Conservation (phyloP, 1,140 invertebrate genomes). For the Stegodyphus dumicola region DNA sequence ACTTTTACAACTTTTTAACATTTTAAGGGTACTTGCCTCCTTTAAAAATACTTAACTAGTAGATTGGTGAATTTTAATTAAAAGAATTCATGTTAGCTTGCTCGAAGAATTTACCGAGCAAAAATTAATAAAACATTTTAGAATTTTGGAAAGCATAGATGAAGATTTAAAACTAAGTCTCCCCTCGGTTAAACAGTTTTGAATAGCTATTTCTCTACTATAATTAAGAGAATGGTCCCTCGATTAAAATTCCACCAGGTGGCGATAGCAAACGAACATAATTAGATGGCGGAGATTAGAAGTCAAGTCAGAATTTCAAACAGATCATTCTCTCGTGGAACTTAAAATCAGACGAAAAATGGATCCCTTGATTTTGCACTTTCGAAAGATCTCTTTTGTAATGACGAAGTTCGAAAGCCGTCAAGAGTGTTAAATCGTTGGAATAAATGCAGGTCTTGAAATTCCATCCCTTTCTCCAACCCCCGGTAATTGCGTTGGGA, state of each 20-base stretch:
- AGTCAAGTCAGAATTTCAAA: constrained; percentile 35
- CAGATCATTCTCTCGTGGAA: not conserved
- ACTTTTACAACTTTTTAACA: no score
- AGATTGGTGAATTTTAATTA: no score
- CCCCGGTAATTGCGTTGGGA: constrained; percentile 12
- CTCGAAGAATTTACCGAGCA: no score
- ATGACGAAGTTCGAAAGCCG: not conserved
- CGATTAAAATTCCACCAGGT: constrained; percentile 21
- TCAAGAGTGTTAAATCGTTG: constrained; percentile 16
- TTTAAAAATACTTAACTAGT: no score
- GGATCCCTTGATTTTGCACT: not conserved
- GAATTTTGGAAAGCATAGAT: no score
- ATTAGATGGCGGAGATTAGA: not conserved
- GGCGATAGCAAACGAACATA: constrained; percentile 30
- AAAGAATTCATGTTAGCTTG: no score
- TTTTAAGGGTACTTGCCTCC: no score
- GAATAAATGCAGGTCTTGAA: constrained; percentile 15
- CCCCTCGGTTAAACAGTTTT: no score
- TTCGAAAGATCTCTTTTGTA: constrained; percentile 25
- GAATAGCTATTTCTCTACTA: no score
- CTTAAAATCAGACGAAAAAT: not conserved
- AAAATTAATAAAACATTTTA: no score
- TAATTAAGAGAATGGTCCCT: constrained; percentile 5
- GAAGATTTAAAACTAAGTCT: no score
- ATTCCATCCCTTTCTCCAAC: not conserved